A percentile compares a stretch with the other conserved stretches of the same genome.
Evolutionary conservation across 2,888 invertebrate genomes (phyloP).

Genomic region (Noctua fimbriata): DNA sequence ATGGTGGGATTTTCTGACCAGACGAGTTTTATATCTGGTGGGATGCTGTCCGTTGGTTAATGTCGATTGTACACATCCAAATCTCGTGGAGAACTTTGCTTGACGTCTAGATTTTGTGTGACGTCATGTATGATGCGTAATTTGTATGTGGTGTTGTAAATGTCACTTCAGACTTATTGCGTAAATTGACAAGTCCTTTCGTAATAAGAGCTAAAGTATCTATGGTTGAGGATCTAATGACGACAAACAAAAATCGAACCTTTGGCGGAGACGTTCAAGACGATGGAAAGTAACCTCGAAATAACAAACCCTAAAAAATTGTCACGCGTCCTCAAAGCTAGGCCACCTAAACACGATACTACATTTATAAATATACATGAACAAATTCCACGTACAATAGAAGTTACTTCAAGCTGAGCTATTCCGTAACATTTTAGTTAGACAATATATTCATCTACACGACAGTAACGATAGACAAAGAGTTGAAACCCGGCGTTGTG

Average conservation of each 20-base stretch:
- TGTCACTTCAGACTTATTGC: not conserved
- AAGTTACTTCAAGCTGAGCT: conserved; percentile 15
- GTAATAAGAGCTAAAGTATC: not conserved
- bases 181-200: not conserved
- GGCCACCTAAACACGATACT: not conserved
- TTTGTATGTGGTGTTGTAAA: not conserved
- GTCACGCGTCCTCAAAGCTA: not conserved
- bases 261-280: not conserved
- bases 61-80: not conserved
- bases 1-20: not conserved
- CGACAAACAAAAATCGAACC: not conserved
- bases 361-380: conserved; percentile 19
- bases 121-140: not conserved
- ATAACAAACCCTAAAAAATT: not conserved
- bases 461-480: conserved; percentile 46
- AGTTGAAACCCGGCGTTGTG: conserved; percentile 27
- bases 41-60: not conserved
- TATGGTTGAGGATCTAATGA: not conserved
- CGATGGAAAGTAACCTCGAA: not conserved
- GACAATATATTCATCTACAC: conserved; percentile 42
- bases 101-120: not conserved
- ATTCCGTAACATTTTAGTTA: conserved; percentile 22
- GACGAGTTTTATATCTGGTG: not conserved
- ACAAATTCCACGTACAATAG: not conserved
- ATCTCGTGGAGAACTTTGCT: not conserved